phyloP scores from a whole-genome alignment of 2,113 vertebrate species.

The Porphyrio hochstetteri region DNA sequence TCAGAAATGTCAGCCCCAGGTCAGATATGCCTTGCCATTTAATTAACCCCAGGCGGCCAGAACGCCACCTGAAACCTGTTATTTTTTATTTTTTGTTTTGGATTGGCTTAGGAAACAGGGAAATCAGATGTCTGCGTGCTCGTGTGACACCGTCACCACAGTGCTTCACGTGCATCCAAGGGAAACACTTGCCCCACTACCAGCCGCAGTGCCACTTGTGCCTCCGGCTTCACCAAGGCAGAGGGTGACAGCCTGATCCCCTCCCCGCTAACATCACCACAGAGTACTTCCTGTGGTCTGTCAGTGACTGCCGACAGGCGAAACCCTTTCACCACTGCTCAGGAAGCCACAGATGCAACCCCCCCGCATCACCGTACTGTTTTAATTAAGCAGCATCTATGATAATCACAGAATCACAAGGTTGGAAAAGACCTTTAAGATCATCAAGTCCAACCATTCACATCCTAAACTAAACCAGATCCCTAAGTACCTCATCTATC shows the following conservation, averaged over 20 bases:
- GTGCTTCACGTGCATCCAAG: neutral
- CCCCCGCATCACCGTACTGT: neutral
- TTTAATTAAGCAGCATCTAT: neutral
- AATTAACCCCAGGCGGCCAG: neutral
- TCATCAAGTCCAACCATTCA: too few relatives aligned
- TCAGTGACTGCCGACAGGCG: neutral
- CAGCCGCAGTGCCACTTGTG: neutral
- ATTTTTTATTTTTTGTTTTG: neutral
- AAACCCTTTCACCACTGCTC: neutral
- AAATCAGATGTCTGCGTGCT: neutral
- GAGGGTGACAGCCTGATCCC: neutral
- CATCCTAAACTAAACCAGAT: too few relatives aligned
- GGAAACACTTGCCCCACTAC: too few relatives aligned
- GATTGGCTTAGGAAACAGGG: fast-evolving
- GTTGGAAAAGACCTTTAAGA: too few relatives aligned
- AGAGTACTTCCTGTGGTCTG: neutral
- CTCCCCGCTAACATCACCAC: fast-evolving
- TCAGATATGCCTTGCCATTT: neutral
- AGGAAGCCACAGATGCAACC: neutral
- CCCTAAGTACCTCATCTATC: too few relatives aligned
- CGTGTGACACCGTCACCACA: fast-evolving
- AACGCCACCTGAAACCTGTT: neutral
- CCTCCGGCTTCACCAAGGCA: neutral
- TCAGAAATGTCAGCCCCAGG: neutral
- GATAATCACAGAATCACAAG: too few relatives aligned